Base-by-base conservation (phyloP, 2,888 invertebrate species). In the Belgica antarctica region DNA sequence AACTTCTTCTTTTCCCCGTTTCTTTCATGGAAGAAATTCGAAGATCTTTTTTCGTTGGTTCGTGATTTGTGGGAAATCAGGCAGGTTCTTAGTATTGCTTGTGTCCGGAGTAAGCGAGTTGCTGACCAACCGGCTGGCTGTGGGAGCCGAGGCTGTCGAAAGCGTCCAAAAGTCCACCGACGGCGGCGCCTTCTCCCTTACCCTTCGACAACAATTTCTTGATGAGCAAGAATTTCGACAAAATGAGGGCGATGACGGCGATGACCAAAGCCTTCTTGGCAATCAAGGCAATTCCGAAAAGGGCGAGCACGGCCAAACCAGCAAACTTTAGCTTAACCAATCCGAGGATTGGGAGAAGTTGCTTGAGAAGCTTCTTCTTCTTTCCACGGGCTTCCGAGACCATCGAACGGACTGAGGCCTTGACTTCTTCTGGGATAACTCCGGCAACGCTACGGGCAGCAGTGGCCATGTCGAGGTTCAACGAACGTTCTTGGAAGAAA, bases 221-320 rank as follows among this genome's bases (percentile, higher is more conserved):
- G 15, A 81, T 72, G 1, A 79, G 72, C 24, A 83, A 75, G 77
- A 85, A 84, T 66, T 82, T 80, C 22, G 85, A 84, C 74, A 87
- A 79, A 74, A 83, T 82, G 73, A 87, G 81, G 1, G 87, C 86
- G 72, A 86, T 78, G 70, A 86, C 76, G 5, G 85, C 84, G 1
- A 83, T 82, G 72, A 86, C 75, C 73, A 86, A 79, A 66, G 87
- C 87, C 76, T 87, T 86, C 80, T 87, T 86, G 74, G 87, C 86
- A 74, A 87, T 77, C 72, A 86, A 77, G 59, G 83, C 82, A 72
- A 86, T 81, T 62, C 81, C 84, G 76, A 86, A 81, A 78, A 84
- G 83, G 24, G 83, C 80, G 65, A 85, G 78, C 57, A 83, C 80
- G 41, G 81, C 81, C 71, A 86, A 77, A 1, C 82, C 78, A 57